A percentile compares a stretch with the other conserved stretches of the same genome.
phyloP scores from a whole-genome alignment of 2,888 invertebrate genomes.

The Cheilosia soror region DNA sequence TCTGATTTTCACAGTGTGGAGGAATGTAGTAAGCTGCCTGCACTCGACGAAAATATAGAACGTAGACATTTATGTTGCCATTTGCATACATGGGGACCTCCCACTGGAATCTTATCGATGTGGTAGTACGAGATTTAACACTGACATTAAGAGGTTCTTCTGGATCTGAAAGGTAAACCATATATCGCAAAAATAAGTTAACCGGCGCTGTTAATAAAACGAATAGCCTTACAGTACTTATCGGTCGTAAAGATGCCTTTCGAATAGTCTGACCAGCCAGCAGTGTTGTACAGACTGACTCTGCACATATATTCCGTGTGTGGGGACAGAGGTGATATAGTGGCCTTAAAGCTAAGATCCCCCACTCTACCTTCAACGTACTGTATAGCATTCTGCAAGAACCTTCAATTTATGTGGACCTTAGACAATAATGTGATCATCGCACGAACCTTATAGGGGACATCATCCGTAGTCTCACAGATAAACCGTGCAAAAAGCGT shows the following conservation, averaged over 20 bases:
- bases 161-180: slow-evolving; percentile 78
- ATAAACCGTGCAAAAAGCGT: slow-evolving; percentile 80
- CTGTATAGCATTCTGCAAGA: slow-evolving; percentile 77
- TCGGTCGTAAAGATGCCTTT: slow-evolving; percentile 70
- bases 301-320: slow-evolving; percentile 79
- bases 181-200: neutral
- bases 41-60: slow-evolving; percentile 80
- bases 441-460: slow-evolving; percentile 68
- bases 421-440: no score
- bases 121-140: slow-evolving; percentile 62
- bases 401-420: neutral
- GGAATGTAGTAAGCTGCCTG: slow-evolving; percentile 81
- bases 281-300: slow-evolving; percentile 80
- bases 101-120: slow-evolving; percentile 79
- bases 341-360: slow-evolving; percentile 79
- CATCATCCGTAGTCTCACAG: slow-evolving; percentile 76
- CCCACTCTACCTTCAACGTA: slow-evolving; percentile 79
- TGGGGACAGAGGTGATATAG: slow-evolving; percentile 80
- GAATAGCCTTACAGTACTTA: slow-evolving; percentile 78
- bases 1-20: slow-evolving; percentile 76
- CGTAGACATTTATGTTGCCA: slow-evolving; percentile 80
- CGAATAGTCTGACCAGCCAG: slow-evolving; percentile 79
- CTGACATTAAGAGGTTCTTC: slow-evolving; percentile 78
- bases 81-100: slow-evolving; percentile 78
- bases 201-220: neutral